Percentiles rank a stretch among this genome's conserved stretches.
phyloP scores from a whole-genome alignment of 2,113 vertebrate genomes.

The Toxotes jaculatrix region DNA sequence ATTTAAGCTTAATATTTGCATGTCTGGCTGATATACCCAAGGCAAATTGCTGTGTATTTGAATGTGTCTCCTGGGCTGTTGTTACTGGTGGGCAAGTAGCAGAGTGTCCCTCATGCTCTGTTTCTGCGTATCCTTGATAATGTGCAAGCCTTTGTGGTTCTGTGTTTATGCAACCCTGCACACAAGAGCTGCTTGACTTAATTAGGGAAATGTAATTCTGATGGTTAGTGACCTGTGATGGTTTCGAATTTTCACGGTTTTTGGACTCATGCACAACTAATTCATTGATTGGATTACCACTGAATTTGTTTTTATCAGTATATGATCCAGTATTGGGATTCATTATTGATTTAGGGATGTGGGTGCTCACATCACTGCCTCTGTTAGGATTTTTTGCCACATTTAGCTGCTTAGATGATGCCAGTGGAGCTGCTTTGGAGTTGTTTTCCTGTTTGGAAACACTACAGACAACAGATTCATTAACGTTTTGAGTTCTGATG shows the following conservation, averaged over 20 bases:
- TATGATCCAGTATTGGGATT: neutral
- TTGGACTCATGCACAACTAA: constrained; percentile 45
- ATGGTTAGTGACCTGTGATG: constrained; percentile 62
- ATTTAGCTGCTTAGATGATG: constrained; percentile 19
- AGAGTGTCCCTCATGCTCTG: constrained; percentile 41
- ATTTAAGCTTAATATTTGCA: constrained; percentile 53
- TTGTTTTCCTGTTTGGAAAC: constrained; percentile 39
- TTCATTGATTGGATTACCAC: constrained; percentile 48
- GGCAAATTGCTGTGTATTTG: constrained; percentile 54
- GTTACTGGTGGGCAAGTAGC: constrained; percentile 46
- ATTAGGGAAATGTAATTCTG: constrained; percentile 70
- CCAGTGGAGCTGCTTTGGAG: constrained; percentile 1
- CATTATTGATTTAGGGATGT: constrained; percentile 1
- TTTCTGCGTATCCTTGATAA: constrained; percentile 56
- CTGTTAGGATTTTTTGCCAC: constrained; percentile 32
- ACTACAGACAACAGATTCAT: neutral
- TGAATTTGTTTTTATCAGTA: constrained; percentile 42
- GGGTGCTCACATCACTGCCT: constrained; percentile 8
- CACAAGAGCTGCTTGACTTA: constrained; percentile 65
- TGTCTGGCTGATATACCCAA: constrained; percentile 37
- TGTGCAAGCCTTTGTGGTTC: constrained; percentile 63
- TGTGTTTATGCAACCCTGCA: constrained; percentile 58
- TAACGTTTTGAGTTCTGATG: constrained; percentile 7
- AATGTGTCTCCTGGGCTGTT: constrained; percentile 41
- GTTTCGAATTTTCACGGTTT: constrained; percentile 44